Percentiles rank a stretch among this genome's conserved stretches.
Evolutionary conservation across 2,888 invertebrate genomes (phyloP).

Genomic region (Pyrrhosoma nymphula): DNA sequence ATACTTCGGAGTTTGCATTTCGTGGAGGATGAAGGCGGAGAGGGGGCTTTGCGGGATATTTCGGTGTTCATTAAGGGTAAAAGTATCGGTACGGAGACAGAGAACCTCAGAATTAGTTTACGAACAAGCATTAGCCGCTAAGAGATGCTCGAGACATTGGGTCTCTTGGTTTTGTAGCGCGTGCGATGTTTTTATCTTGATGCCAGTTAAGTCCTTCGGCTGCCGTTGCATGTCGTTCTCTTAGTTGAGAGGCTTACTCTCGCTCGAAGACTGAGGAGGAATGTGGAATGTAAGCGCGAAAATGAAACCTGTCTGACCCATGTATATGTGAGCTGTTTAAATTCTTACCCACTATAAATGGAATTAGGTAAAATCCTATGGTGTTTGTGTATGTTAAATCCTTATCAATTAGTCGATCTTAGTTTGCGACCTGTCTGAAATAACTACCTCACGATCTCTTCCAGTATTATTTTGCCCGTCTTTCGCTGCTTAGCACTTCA

Average conservation of each 20-base stretch:
- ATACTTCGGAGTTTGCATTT: conserved; percentile 2
- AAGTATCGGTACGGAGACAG: background rate
- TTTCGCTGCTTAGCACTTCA: no score
- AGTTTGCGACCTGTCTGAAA: no score
- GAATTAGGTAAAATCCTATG: background rate
- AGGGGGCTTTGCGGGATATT: background rate
- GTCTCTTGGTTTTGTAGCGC: background rate
- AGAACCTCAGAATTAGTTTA: background rate
- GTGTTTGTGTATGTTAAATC: no score
- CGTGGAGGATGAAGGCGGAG: background rate
- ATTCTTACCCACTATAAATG: background rate
- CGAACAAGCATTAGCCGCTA: background rate
- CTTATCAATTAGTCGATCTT: no score
- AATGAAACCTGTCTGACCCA: background rate
- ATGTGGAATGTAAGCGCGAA: background rate
- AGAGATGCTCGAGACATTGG: background rate
- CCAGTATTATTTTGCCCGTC: no score
- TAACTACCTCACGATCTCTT: no score
- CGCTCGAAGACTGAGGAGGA: background rate
- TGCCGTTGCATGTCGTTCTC: background rate
- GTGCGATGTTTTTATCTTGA: background rate
- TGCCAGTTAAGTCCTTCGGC: background rate
- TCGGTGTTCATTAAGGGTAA: background rate
- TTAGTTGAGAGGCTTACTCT: background rate
- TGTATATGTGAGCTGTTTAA: background rate